Evolutionary conservation across 2,888 invertebrate genomes (phyloP).

Genomic region (Tethea ocularis): DNA sequence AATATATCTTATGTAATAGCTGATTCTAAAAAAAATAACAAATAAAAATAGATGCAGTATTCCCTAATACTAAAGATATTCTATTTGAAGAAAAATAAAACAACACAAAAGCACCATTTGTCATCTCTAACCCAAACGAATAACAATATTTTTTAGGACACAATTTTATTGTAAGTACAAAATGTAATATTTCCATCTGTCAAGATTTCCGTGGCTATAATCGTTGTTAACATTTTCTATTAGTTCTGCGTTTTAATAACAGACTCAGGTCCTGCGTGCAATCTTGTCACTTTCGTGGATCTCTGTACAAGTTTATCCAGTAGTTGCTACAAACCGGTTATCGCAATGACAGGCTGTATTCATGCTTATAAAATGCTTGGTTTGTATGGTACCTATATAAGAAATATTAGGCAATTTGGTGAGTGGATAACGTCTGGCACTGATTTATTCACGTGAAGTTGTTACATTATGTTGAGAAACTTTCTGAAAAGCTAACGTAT

Average conservation of each 20-base stretch:
- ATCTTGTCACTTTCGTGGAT: constrained; percentile 4
- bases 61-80: no score
- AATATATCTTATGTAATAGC: no score
- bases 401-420: constrained; percentile 7
- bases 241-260: not conserved
- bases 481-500: not conserved
- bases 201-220: not conserved
- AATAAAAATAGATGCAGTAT: not conserved
- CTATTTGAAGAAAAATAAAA: not conserved
- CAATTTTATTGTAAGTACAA: not conserved
- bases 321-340: constrained; percentile 5
- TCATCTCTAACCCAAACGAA: not conserved
- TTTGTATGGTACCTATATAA: not conserved
- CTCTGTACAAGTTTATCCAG: constrained; percentile 3
- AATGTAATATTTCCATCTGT: not conserved
- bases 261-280: not conserved
- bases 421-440: not conserved
- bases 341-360: not conserved
- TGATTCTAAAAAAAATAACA: no score
- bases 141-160: no score
- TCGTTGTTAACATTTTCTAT: constrained; percentile 3
- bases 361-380: not conserved
- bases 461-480: constrained; percentile 10
- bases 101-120: not conserved
- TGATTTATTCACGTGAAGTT: constrained; percentile 1